These are phyloP conservation scores for Halyomorpha halys DNA, from an alignment of 1,140 invertebrate species.

Conservation along the genomic window DNA sequence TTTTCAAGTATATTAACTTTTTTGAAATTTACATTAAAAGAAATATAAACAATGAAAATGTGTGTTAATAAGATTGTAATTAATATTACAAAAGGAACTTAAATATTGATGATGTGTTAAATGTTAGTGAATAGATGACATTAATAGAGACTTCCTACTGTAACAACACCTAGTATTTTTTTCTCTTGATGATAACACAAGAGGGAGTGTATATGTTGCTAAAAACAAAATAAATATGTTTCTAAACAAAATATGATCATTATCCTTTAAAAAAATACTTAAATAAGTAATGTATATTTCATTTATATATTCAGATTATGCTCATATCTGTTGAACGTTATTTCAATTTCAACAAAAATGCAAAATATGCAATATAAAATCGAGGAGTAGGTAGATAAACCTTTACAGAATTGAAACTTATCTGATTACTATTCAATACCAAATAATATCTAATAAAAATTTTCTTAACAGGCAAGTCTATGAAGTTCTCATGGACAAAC, in stretches of 20 bases:
- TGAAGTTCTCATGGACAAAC: no score
- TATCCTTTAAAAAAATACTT: no score
- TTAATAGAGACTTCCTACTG: slow-evolving; percentile 1
- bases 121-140: slow-evolving; percentile 10
- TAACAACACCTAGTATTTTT: slow-evolving; percentile 7
- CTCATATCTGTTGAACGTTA: no score
- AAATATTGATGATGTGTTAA: slow-evolving; percentile 7
- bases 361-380: no score
- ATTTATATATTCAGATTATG: no score
- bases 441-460: no score
- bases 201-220: slow-evolving; percentile 16
- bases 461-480: no score
- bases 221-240: slow-evolving; percentile 16
- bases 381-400: no score
- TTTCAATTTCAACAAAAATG: no score
- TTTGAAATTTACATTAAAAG: neutral
- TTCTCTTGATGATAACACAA: slow-evolving; percentile 10
- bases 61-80: slow-evolving; percentile 8
- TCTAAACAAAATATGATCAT: slow-evolving; percentile 2
- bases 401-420: no score
- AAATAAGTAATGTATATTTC: no score
- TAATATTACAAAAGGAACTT: neutral
- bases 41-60: neutral
- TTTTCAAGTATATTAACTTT: neutral
- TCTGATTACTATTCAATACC: no score